Conservation (phyloP, 2,888 invertebrate species). For the Oligia fasciuncula region DNA sequence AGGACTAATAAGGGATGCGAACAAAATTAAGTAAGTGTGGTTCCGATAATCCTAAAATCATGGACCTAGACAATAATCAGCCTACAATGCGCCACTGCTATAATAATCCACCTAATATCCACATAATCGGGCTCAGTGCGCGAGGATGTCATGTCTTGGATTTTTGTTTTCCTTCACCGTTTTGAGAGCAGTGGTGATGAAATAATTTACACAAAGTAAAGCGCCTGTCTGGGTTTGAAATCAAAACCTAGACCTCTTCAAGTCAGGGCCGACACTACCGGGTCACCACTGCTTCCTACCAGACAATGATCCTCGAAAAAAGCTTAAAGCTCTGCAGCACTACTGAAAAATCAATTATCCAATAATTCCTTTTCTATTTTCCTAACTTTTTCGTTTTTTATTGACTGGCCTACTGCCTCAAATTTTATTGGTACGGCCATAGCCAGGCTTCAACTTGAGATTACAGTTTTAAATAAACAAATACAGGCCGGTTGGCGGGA, state of each 20-base stretch:
- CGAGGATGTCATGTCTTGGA: not conserved
- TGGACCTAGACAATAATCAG: not conserved
- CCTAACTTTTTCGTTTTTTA: conserved; percentile 3
- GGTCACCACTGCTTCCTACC: no score
- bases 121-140: not conserved
- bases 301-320: not conserved
- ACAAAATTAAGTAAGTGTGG: not conserved
- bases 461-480: conserved; percentile 63
- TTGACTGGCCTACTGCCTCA: not conserved
- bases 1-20: not conserved
- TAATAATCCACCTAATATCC: not conserved
- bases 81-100: no score
- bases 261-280: no score
- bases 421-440: conserved; percentile 20
- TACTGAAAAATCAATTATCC: not conserved
- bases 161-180: not conserved
- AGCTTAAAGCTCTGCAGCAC: not conserved
- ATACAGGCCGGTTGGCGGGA: conserved; percentile 47
- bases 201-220: not conserved
- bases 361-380: not conserved
- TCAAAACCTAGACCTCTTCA: no score
- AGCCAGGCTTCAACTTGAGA: conserved; percentile 23
- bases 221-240: no score
- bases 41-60: not conserved
- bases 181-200: not conserved